Base-by-base conservation (phyloP, 1,140 invertebrate genomes). In the Lerema accius region DNA sequence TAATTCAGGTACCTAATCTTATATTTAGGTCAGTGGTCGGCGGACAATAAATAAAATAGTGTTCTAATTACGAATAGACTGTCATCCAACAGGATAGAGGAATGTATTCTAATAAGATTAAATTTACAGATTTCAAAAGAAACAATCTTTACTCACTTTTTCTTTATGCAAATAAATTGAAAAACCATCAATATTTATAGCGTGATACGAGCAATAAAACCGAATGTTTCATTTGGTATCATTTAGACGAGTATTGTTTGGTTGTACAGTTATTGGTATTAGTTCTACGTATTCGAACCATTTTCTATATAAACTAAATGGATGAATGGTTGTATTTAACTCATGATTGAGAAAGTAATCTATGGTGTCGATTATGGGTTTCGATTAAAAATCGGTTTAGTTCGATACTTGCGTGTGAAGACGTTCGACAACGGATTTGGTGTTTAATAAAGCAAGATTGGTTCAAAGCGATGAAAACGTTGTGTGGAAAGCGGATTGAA, bases 331-430 rank as follows among this genome's bases (percentile, higher is more conserved):
- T 58, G 16, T 58, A 49, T 49, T 49, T 45, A 14, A 46, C 65
- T 61, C 67, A 48, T 56, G 63, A 68, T 67, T 73, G 69, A 65
- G 65, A 72, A 74, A 68, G 67, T 74, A 67, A 68, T 68, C 53
- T 48, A 64, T 50, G 17, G 62, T 64, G 56, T 65, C 40, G 48
- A 65, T 65, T 65, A 59, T 48, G 23, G 28, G 17, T 32, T 59
- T 60, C 61, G 69, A 73, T 74, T 63, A 61, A 68, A 66, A 68
- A 63, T 53, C 59, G 42, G 40, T 43, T 50, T 53, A 53, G 15
- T 51, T 63, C 37, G 58, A 70, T 68, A 63, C 62, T 63, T 73
- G 55, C 72, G 75, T 80, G 70, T 80, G 74, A 76, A 77, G 67
- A 63, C 63, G 49, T 49, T 69, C 43, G 56, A 59, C 46, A 39